Base-by-base conservation (phyloP, 2,113 vertebrate genomes). In the Grammomys dolichurus region DNA sequence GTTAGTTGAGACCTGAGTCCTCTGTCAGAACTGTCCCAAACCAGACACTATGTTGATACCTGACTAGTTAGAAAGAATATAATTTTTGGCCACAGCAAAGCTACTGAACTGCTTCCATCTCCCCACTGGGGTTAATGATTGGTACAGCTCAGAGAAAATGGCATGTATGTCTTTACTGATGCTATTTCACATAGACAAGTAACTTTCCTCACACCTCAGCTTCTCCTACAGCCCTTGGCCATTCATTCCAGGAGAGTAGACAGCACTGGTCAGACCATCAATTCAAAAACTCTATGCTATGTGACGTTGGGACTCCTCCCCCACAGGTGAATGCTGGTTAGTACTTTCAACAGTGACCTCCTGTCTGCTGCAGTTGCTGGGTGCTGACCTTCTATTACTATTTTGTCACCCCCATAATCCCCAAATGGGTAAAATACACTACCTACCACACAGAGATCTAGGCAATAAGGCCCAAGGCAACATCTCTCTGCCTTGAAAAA, bases 31-130 rank as follows among this genome's bases (percentile, higher is more conserved):
- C 67, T 54, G 60, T 69, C 46, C 13, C 33, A 89, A 77, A 58
- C 77, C 60, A 86, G 14, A 36, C 60, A 33, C 26, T 70, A 65
- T 72, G 33, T 40, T 46, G 56, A 11, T 31, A 78, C 69, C 3
- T 65, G 43, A 20, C 22, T 28, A 48, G 10, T 72, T 63, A 87
- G 33, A 88, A 90, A 91, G 89, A 31, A n/a, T 48, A 2, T 26
- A 85, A 63, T 36, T 81, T 78, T n/a, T 63, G 72, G 46, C 13
- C 51, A 48, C 43, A 19, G 40, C 1, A 91, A 78, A 91, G 56
- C 87, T 92, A n/a, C 33, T 78, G 24, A 56, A 33, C 72, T 67
- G 28, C 72, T 75, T 94, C 73, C 7, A 16, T 88, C 73, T 95
- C 89, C 43, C 76, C 33, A 28, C 5, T 3, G 17, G 36, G 33